These are phyloP conservation scores for Narcine bancroftii DNA, from an alignment of 2,113 vertebrate species.

Conservation along the genomic window DNA sequence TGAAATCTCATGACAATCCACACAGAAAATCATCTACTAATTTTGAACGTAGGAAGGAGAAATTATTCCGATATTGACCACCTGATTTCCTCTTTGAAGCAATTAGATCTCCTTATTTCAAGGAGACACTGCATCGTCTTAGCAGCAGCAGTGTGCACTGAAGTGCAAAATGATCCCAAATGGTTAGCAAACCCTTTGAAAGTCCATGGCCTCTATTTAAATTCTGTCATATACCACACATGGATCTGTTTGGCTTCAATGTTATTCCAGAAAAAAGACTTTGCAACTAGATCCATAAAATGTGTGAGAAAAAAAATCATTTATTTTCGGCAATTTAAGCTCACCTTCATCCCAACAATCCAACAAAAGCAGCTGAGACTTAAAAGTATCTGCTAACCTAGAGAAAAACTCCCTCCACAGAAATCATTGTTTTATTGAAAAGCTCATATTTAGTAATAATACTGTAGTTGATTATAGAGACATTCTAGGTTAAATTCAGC, in stretches of 20 bases:
- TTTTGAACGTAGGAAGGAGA: background rate
- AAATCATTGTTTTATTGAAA: background rate
- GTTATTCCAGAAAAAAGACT: background rate
- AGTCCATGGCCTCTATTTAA: background rate
- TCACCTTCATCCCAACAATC: background rate
- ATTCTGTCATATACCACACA: background rate
- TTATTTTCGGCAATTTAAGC: background rate
- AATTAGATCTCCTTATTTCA: background rate
- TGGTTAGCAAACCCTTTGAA: background rate
- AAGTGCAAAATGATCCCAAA: background rate
- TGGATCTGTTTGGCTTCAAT: background rate
- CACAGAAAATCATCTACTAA: background rate
- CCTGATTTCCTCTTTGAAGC: background rate
- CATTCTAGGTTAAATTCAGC: conserved; percentile 12
- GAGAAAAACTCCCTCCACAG: background rate
- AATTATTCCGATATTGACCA: background rate
- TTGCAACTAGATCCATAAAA: background rate
- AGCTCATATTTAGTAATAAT: background rate
- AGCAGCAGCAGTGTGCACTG: background rate
- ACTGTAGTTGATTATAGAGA: background rate
- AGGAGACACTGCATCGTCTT: background rate
- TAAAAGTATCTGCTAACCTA: background rate
- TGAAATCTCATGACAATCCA: background rate
- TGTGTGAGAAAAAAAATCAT: background rate
- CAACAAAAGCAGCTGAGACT: background rate